Percentiles rank a stretch among this genome's conserved stretches.
phyloP scores from a whole-genome alignment of 2,888 invertebrate species.

The Heliconius erato region DNA sequence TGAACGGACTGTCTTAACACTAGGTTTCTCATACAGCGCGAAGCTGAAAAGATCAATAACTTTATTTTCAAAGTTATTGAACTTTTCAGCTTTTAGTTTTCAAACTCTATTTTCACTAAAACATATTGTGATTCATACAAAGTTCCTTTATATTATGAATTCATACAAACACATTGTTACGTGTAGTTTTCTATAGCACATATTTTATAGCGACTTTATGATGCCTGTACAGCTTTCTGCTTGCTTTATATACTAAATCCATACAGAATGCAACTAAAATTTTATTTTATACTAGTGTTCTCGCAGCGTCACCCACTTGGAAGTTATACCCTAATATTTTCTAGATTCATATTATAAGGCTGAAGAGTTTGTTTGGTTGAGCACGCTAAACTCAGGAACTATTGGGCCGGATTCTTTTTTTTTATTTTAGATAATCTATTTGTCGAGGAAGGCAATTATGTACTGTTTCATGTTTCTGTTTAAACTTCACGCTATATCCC shows the following conservation, averaged over 20 bases:
- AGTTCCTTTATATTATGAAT: conserved; percentile 16
- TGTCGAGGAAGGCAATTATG: not conserved
- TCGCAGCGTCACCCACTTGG: not conserved
- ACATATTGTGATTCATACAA: conserved; percentile 1
- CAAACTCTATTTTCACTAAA: not conserved
- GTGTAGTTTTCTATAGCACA: conserved; percentile 21
- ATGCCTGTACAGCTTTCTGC: not conserved
- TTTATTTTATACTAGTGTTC: too few relatives aligned
- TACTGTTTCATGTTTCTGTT: too few relatives aligned
- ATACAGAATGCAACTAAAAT: too few relatives aligned
- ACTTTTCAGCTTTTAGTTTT: not conserved
- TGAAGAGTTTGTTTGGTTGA: not conserved
- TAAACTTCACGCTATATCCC: too few relatives aligned
- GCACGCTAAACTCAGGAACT: not conserved
- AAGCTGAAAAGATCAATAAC: not conserved
- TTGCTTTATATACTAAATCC: too few relatives aligned
- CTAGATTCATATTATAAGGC: too few relatives aligned
- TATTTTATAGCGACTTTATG: conserved; percentile 19
- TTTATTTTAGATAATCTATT: not conserved
- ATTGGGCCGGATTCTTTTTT: not conserved
- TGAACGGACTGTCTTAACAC: too few relatives aligned
- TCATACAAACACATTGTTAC: conserved; percentile 25
- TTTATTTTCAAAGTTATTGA: too few relatives aligned
- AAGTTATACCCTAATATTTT: not conserved
- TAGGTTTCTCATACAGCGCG: too few relatives aligned